Conservation (phyloP, 1,140 invertebrate genomes). For the Vollenhovia emeryi region DNA sequence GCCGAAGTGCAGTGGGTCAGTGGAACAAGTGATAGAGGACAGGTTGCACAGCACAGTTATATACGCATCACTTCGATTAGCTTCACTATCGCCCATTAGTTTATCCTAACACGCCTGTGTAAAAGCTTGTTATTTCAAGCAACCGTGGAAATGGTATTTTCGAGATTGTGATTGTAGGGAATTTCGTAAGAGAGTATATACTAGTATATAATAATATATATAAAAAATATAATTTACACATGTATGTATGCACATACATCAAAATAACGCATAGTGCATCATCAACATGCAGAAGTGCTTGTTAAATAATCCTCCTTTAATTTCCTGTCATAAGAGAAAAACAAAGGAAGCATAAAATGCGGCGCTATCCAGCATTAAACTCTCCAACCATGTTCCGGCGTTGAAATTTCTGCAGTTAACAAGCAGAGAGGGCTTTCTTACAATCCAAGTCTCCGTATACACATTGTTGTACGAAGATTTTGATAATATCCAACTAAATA, state of each 20-base stretch:
- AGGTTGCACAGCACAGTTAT: slow-evolving; percentile 41
- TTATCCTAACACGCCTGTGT: background rate
- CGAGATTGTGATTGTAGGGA: background rate
- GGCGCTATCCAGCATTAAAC: background rate
- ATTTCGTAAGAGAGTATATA: background rate
- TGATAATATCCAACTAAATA: too few species aligned
- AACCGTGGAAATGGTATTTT: background rate
- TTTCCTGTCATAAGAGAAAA: background rate
- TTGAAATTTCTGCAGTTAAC: slow-evolving; percentile 13
- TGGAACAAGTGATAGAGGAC: slow-evolving; percentile 50
- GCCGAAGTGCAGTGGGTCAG: slow-evolving; percentile 49
- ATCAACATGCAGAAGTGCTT: background rate
- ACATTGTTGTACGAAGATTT: background rate
- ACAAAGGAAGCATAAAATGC: background rate
- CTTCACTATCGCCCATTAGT: slow-evolving; percentile 7
- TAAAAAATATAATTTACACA: background rate
- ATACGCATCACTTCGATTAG: slow-evolving; percentile 41
- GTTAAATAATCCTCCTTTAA: background rate
- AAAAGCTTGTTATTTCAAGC: background rate
- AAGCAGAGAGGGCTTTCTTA: background rate
- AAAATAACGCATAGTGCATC: too few species aligned
- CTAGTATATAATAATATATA: background rate
- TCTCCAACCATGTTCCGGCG: background rate
- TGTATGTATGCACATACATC: background rate
- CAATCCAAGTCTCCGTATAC: background rate